A percentile compares a stretch with the other conserved stretches of the same genome.
Conservation (phyloP, 2,113 vertebrate genomes). For the Gracilinanus agilis region DNA sequence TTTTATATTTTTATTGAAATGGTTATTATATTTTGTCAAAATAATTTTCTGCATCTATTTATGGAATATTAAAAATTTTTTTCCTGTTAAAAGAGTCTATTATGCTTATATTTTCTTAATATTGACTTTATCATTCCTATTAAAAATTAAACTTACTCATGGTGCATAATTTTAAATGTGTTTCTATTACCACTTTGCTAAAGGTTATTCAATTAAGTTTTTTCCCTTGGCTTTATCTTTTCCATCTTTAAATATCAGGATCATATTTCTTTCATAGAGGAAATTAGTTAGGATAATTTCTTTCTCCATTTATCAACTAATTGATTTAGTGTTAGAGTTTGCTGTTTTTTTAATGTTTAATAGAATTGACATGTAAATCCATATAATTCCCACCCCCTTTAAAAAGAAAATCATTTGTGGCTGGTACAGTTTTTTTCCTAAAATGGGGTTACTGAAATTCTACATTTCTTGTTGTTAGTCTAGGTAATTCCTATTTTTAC, state of each 20-base stretch:
- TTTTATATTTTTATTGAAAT: not conserved
- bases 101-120: not conserved
- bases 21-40: not conserved
- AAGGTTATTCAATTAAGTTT: not conserved
- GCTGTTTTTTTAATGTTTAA: not conserved
- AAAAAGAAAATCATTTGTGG: not conserved
- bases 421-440: not conserved
- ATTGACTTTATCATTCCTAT: not conserved
- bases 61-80: too few species aligned
- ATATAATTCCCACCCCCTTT: not conserved
- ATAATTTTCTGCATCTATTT: not conserved
- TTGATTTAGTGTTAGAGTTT: not conserved
- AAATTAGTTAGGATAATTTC: not conserved
- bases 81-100: not conserved
- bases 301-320: not conserved
- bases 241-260: not conserved
- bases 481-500: not conserved
- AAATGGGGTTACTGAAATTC: not conserved
- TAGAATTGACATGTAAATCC: not conserved
- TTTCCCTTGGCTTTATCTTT: not conserved
- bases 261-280: not conserved
- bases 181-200: not conserved
- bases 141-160: not conserved
- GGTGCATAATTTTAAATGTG: not conserved
- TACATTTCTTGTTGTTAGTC: not conserved